phyloP scores from a whole-genome alignment of 2,113 vertebrate species.

The Calonectris borealis region DNA sequence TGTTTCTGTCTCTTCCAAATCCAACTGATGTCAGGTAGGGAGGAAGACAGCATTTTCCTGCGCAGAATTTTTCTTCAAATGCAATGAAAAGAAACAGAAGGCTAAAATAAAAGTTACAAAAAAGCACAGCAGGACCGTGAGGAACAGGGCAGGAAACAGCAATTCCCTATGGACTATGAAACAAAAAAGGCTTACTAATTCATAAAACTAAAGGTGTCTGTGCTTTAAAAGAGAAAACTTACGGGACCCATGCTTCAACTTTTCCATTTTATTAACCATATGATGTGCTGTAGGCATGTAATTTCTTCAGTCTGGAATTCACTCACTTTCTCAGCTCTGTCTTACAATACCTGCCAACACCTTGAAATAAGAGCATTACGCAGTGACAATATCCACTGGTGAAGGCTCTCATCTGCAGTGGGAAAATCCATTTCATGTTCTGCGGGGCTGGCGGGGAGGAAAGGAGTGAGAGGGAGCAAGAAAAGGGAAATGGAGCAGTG shows the following conservation, averaged over 20 bases:
- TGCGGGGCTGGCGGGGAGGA: neutral
- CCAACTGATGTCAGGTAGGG: neutral
- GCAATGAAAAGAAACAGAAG: slow-evolving; percentile 5
- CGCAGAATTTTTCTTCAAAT: neutral
- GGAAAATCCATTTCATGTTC: neutral
- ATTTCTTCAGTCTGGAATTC: slow-evolving; percentile 11
- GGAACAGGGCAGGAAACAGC: slow-evolving; percentile 10
- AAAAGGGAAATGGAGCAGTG: neutral
- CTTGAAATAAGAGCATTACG: slow-evolving; percentile 2
- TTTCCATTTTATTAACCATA: slow-evolving; percentile 58
- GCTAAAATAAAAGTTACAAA: slow-evolving; percentile 50
- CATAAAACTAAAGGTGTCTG: slow-evolving; percentile 51
- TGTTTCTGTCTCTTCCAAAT: neutral
- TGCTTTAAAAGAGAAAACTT: slow-evolving; percentile 35
- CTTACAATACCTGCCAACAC: slow-evolving; percentile 10
- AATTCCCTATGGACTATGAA: slow-evolving; percentile 15
- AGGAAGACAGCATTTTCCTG: neutral
- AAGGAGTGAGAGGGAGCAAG: neutral
- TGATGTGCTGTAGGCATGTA: slow-evolving; percentile 19
- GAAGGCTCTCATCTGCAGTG: neutral
- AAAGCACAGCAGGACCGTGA: neutral
- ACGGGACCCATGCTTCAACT: neutral
- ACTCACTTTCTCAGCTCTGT: neutral
- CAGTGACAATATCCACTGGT: neutral
- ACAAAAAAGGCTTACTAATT: slow-evolving; percentile 62